A percentile compares a stretch with the other conserved stretches of the same genome.
These are phyloP conservation scores for Drosophila suzukii DNA, from an alignment of 1,140 invertebrate species.

Conservation along the genomic window DNA sequence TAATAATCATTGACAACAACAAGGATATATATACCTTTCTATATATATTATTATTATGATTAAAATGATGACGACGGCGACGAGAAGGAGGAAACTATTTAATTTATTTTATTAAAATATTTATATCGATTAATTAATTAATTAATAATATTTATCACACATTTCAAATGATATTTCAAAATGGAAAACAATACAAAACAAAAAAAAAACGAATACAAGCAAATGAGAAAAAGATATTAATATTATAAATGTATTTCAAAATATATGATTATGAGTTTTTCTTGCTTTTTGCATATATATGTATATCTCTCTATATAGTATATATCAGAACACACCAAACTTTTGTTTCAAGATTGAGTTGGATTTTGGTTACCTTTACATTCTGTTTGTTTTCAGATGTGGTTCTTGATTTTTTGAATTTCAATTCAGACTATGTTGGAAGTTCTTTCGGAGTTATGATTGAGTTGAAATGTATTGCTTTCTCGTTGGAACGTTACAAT, in stretches of 20 bases:
- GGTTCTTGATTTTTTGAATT: conserved; percentile 13
- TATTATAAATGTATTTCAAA: conserved; percentile 83
- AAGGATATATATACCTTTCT: conserved; percentile 45
- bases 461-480: conserved; percentile 12
- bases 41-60: conserved; percentile 63
- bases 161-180: conserved; percentile 82
- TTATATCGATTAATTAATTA: conserved; percentile 73
- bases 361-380: conserved; percentile 23
- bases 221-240: conserved; percentile 65
- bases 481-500: neutral
- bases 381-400: conserved; percentile 12
- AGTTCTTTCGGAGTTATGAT: neutral
- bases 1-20: conserved; percentile 36
- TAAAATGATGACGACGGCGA: conserved; percentile 39
- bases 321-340: conserved; percentile 62
- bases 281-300: conserved; percentile 78
- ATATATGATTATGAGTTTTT: conserved; percentile 82
- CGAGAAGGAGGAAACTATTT: conserved; percentile 59
- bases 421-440: conserved; percentile 4
- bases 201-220: conserved; percentile 41
- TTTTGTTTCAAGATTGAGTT: conserved; percentile 42
- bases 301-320: conserved; percentile 50
- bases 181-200: conserved; percentile 64
- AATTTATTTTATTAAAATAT: conserved; percentile 82
- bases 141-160: conserved; percentile 81